These are phyloP conservation scores for Apotomis turbidana DNA, from an alignment of 2,888 invertebrate species.

Conservation along the genomic window DNA sequence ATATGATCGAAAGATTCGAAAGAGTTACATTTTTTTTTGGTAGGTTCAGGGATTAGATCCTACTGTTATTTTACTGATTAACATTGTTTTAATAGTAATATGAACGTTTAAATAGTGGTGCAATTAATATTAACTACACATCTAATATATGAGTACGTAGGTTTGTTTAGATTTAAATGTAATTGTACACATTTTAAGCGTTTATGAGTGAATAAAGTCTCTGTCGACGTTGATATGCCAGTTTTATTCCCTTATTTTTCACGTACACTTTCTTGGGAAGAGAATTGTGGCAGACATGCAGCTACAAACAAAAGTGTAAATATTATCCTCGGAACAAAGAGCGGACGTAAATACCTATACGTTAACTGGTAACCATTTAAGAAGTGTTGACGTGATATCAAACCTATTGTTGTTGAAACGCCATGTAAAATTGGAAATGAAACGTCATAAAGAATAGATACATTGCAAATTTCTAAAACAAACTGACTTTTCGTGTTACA, in stretches of 20 bases:
- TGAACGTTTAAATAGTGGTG: too few species aligned
- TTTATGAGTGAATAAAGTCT: neutral
- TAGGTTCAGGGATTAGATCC: too few species aligned
- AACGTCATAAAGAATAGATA: neutral
- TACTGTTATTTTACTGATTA: too few species aligned
- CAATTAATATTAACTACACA: too few species aligned
- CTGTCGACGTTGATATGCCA: neutral
- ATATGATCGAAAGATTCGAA: too few species aligned
- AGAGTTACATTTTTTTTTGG: too few species aligned
- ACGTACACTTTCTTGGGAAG: conserved; percentile 1
- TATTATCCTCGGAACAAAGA: conserved; percentile 5
- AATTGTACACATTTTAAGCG: too few species aligned
- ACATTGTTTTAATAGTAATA: too few species aligned
- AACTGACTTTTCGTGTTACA: too few species aligned
- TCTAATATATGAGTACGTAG: too few species aligned
- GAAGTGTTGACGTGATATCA: neutral
- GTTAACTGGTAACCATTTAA: neutral
- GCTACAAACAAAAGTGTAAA: conserved; percentile 2
- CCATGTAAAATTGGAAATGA: neutral
- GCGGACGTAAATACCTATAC: neutral
- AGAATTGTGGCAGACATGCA: conserved; percentile 6
- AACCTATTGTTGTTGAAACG: neutral
- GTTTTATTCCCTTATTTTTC: conserved; percentile 5
- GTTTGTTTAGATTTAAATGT: too few species aligned
- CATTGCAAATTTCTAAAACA: too few species aligned